These are phyloP conservation scores for Nautilus pompilius DNA, from an alignment of 1,140 invertebrate species.

Conservation along the genomic window DNA sequence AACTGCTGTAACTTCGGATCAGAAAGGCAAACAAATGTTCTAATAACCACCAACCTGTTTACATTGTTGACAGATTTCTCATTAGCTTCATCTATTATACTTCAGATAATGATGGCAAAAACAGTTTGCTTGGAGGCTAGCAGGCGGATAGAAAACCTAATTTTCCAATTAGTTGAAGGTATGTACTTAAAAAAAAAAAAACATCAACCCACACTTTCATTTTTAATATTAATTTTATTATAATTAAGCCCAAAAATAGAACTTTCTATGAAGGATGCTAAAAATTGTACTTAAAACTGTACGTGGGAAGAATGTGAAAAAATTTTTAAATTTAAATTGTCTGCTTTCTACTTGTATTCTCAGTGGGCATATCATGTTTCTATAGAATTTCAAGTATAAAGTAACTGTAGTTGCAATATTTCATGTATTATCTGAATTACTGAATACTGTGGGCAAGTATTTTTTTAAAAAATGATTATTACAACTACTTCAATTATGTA, in stretches of 20 bases:
- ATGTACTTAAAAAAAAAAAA: conserved; percentile 1
- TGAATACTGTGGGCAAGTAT: too few relatives aligned
- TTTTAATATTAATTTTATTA: background rate
- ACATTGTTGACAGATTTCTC: background rate
- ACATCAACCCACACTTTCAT: too few relatives aligned
- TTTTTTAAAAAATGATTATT: too few relatives aligned
- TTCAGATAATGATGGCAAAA: conserved; percentile 37
- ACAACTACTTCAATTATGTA: too few relatives aligned
- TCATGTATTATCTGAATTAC: too few relatives aligned
- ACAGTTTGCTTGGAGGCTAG: conserved; percentile 41
- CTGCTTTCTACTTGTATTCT: background rate
- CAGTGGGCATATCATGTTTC: too few relatives aligned
- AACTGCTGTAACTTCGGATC: background rate
- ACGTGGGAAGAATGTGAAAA: background rate
- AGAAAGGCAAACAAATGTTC: background rate
- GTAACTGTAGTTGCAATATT: too few relatives aligned
- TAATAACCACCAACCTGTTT: background rate
- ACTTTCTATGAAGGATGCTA: too few relatives aligned
- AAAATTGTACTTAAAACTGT: background rate
- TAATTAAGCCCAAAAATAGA: background rate
- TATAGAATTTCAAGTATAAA: too few relatives aligned
- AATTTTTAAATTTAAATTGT: background rate
- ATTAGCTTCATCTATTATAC: background rate
- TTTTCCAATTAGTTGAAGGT: conserved; percentile 31
- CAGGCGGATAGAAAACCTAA: conserved; percentile 27